Evolutionary conservation across 2,113 vertebrate species (phyloP).

Genomic region (Cettia cetti): DNA sequence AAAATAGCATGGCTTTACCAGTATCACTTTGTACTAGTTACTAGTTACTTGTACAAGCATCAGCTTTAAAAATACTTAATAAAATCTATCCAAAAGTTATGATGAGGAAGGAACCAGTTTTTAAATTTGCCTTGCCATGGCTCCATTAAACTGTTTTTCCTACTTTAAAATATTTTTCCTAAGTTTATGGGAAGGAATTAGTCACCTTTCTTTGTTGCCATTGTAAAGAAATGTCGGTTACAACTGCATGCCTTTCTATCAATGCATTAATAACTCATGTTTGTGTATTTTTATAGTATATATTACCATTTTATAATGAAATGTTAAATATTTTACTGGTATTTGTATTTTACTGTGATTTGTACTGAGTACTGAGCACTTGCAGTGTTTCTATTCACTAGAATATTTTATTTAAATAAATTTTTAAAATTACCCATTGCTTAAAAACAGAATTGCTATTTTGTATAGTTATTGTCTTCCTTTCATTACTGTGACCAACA

Average conservation of each 20-base stretch:
- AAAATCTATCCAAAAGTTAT: not conserved
- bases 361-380: not conserved
- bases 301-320: slow-evolving; percentile 56
- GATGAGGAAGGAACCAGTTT: not conserved
- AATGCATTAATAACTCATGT: slow-evolving; percentile 31
- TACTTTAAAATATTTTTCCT: not conserved
- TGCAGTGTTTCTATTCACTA: not conserved
- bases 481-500: not conserved
- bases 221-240: slow-evolving; percentile 1
- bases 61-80: not conserved
- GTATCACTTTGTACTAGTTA: not conserved
- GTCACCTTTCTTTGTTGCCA: not conserved
- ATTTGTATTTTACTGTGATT: slow-evolving; percentile 47
- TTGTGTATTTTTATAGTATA: slow-evolving; percentile 17
- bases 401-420: slow-evolving; percentile 57
- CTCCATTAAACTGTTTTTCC: not conserved
- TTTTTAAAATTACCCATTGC: slow-evolving; percentile 33
- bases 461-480: not conserved
- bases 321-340: slow-evolving; percentile 62
- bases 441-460: not conserved
- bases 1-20: not conserved
- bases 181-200: not conserved
- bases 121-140: not conserved
- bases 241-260: not conserved
- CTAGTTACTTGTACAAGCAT: not conserved